A percentile compares a stretch with the other conserved stretches of the same genome.
Evolutionary conservation across 2,797 vertebrate genomes (phyloP).

Genomic region (Zalophus californianus): DNA sequence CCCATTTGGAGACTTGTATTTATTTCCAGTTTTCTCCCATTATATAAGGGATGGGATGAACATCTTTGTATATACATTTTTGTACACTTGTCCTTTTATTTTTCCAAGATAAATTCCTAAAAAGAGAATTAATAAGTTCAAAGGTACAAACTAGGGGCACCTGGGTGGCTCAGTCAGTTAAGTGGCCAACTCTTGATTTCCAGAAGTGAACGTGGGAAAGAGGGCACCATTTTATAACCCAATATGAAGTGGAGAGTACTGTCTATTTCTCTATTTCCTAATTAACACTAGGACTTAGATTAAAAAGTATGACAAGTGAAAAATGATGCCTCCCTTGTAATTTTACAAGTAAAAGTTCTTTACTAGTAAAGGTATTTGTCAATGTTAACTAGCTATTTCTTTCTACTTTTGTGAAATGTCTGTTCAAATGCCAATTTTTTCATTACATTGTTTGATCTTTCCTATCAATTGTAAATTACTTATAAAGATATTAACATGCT

Average conservation of each 20-base stretch:
- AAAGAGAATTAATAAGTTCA: slow-evolving; percentile 9
- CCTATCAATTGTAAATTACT: background rate
- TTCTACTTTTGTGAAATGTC: background rate
- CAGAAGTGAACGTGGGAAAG: background rate
- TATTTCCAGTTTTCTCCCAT: background rate
- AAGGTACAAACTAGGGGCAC: background rate
- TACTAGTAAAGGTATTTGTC: slow-evolving; percentile 29
- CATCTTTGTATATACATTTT: background rate
- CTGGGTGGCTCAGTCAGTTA: background rate
- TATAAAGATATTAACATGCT: slow-evolving; percentile 10
- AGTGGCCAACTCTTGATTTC: background rate
- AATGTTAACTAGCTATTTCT: slow-evolving; percentile 40
- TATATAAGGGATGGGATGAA: background rate
- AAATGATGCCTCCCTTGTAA: background rate
- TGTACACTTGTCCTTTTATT: background rate
- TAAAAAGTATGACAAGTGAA: slow-evolving; percentile 9
- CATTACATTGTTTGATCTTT: background rate
- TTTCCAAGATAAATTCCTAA: slow-evolving; percentile 15
- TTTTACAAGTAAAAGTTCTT: background rate
- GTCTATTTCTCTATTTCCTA: slow-evolving; percentile 16
- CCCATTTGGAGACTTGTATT: background rate
- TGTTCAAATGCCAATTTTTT: slow-evolving; percentile 35
- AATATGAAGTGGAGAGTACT: background rate
- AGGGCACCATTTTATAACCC: background rate
- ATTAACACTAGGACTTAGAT: background rate